Conservation (phyloP, 2,797 vertebrate species). For the Ctenochaetus hawaiiensis region DNA sequence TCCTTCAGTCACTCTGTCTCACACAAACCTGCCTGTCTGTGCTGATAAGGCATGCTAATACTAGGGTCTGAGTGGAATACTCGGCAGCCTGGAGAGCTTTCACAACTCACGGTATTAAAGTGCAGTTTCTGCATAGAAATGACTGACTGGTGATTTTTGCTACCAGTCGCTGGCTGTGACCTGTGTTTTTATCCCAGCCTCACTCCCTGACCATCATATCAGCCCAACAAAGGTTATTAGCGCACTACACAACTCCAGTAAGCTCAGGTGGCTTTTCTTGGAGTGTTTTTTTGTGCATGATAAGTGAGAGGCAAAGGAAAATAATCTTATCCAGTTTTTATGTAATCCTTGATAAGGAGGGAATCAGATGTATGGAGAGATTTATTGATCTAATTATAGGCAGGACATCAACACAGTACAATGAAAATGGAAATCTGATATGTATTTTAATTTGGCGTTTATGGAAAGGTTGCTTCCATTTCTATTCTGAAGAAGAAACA, state of each 20-base stretch:
- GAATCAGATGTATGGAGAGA: not conserved
- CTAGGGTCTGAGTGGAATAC: constrained; percentile 22
- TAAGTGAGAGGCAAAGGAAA: not conserved
- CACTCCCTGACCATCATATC: not conserved
- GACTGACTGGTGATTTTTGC: constrained; percentile 43
- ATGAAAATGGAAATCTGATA: not conserved
- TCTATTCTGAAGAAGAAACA: not conserved
- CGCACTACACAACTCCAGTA: not conserved
- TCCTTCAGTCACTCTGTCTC: not conserved
- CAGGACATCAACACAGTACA: not conserved
- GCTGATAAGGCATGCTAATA: constrained; percentile 41
- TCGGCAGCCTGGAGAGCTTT: constrained; percentile 31
- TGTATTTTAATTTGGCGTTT: too few species aligned
- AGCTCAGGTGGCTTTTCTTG: not conserved
- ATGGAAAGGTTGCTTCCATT: not conserved
- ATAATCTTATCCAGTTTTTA: not conserved
- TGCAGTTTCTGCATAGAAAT: constrained; percentile 43
- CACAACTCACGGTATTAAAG: constrained; percentile 40
- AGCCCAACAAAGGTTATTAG: constrained; percentile 1
- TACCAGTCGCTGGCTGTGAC: constrained; percentile 27
- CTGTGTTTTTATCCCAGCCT: constrained; percentile 29
- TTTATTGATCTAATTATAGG: not conserved
- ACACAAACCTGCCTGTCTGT: constrained; percentile 29
- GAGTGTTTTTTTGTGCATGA: not conserved
- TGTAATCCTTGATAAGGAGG: not conserved